A percentile compares a stretch with the other conserved stretches of the same genome.
phyloP scores from a whole-genome alignment of 2,113 vertebrate genomes.

The Dromiciops gliroides region DNA sequence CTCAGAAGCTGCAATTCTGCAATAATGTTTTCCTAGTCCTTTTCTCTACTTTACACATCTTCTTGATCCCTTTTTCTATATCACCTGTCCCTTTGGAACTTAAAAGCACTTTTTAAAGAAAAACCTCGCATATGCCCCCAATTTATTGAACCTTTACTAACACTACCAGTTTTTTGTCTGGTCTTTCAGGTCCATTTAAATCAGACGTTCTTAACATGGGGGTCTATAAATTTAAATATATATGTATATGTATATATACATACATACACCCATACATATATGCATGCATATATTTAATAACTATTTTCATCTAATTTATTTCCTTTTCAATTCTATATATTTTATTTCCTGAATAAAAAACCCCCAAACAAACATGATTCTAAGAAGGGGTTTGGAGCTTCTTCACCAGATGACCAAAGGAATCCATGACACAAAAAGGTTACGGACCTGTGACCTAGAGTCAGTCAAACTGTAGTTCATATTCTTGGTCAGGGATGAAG shows the following conservation, averaged over 20 bases:
- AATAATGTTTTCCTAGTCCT: background rate
- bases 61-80: background rate
- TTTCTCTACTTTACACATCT: background rate
- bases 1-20: background rate
- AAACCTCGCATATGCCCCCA: background rate
- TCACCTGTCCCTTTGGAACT: background rate
- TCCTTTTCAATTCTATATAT: background rate
- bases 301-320: background rate
- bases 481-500: background rate
- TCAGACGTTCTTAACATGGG: background rate
- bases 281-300: background rate
- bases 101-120: background rate
- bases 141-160: background rate
- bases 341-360: background rate
- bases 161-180: background rate
- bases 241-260: background rate
- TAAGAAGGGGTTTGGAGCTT: background rate
- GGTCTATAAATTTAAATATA: background rate
- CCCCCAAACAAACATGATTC: background rate
- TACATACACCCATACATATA: background rate
- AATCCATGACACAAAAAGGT: background rate
- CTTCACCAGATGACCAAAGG: background rate
- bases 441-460: background rate
- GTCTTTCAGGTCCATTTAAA: background rate
- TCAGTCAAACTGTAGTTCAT: background rate